Percentiles rank a stretch among this genome's conserved stretches.
Conservation (phyloP, 2,797 vertebrate genomes). For the Sarcoramphus papa region DNA sequence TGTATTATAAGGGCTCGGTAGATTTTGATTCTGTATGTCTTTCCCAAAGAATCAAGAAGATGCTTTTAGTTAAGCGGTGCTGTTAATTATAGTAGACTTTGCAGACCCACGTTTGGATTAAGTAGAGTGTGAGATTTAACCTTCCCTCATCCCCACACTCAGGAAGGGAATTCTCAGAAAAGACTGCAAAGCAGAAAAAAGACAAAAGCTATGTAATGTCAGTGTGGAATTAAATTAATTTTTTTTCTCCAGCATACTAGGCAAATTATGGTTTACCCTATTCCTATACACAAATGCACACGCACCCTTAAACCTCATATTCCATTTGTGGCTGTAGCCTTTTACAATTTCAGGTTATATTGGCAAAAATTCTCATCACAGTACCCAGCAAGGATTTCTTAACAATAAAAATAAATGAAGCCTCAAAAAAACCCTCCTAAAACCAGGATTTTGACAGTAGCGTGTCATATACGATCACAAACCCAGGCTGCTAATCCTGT, state of each 20-base stretch:
- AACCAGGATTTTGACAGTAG: background rate
- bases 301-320: background rate
- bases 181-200: background rate
- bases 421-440: background rate
- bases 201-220: background rate
- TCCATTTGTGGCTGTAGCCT: background rate
- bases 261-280: background rate
- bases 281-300: background rate
- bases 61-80: background rate
- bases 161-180: background rate
- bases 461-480: accelerated
- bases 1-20: background rate
- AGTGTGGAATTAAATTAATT: background rate
- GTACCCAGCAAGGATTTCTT: background rate
- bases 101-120: background rate
- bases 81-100: background rate
- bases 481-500: background rate
- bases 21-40: background rate
- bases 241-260: background rate
- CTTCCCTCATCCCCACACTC: background rate
- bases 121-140: background rate
- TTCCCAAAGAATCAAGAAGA: background rate
- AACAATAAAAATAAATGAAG: background rate
- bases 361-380: background rate
- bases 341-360: background rate